phyloP scores from a whole-genome alignment of 2,888 invertebrate genomes.

The Caenorhabditis wallacei region DNA sequence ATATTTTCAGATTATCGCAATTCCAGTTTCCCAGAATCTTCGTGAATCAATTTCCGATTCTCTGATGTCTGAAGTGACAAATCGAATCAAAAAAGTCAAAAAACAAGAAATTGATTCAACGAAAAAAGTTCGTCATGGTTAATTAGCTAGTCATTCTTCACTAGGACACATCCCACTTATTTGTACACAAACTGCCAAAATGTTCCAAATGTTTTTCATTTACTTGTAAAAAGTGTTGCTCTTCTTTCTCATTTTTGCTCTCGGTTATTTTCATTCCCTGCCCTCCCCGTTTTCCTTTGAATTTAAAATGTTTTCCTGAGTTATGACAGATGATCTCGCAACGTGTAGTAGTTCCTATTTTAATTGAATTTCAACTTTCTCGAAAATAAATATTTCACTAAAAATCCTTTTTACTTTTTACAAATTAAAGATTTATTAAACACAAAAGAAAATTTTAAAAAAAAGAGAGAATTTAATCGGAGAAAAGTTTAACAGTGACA shows the following conservation, averaged over 20 bases:
- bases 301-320: no score
- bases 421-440: not conserved
- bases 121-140: slow-evolving; percentile 52
- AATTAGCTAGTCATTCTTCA: slow-evolving; percentile 4
- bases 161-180: slow-evolving; percentile 29
- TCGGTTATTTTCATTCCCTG: not conserved
- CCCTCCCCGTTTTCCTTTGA: not conserved
- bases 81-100: slow-evolving; percentile 58
- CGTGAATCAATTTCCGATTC: slow-evolving; percentile 72
- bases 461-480: slow-evolving; percentile 7
- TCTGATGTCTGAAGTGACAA: slow-evolving; percentile 68
- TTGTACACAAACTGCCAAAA: slow-evolving; percentile 52
- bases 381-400: slow-evolving; percentile 43
- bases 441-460: not conserved
- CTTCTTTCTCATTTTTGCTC: slow-evolving; percentile 1
- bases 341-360: slow-evolving; percentile 58
- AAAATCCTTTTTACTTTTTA: not conserved
- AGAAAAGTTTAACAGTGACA: slow-evolving; percentile 33
- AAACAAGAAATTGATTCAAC: slow-evolving; percentile 38
- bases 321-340: slow-evolving; percentile 48
- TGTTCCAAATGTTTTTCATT: not conserved
- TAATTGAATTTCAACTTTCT: slow-evolving; percentile 16
- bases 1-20: slow-evolving; percentile 55
- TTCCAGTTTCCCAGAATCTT: slow-evolving; percentile 60
- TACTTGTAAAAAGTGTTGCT: slow-evolving; percentile 53